phyloP scores from a whole-genome alignment of 2,888 invertebrate species.

The Agrochola macilenta region DNA sequence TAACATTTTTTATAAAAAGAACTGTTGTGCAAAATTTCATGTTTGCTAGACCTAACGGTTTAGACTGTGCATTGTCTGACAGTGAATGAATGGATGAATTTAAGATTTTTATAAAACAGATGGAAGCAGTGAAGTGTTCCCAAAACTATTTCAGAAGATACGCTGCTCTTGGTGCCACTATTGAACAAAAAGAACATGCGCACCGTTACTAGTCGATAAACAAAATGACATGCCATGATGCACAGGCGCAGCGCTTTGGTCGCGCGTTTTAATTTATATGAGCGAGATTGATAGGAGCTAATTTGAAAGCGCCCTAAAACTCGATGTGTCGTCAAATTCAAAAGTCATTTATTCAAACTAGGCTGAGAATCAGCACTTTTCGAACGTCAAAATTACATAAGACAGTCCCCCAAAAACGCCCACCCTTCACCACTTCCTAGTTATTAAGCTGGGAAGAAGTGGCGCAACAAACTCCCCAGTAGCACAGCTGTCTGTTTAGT shows the following conservation, averaged over 20 bases:
- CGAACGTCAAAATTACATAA: too few relatives aligned
- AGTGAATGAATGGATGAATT: not conserved
- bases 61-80: not conserved
- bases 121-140: not conserved
- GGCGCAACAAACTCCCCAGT: too few relatives aligned
- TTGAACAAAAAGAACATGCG: not conserved
- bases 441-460: too few relatives aligned
- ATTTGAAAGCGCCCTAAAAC: not conserved
- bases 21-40: too few relatives aligned
- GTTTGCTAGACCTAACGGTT: not conserved
- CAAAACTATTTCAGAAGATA: not conserved
- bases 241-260: not conserved
- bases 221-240: not conserved
- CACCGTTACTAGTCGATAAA: not conserved
- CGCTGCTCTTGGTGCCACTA: not conserved
- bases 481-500: too few relatives aligned
- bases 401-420: too few relatives aligned
- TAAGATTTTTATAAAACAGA: not conserved
- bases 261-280: not conserved
- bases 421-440: too few relatives aligned
- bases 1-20: too few relatives aligned
- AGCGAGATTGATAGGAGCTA: not conserved
- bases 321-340: not conserved
- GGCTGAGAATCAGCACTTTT: too few relatives aligned
- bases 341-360: too few relatives aligned